phyloP scores from a whole-genome alignment of 2,797 vertebrate genomes.

The Mus spretus region DNA sequence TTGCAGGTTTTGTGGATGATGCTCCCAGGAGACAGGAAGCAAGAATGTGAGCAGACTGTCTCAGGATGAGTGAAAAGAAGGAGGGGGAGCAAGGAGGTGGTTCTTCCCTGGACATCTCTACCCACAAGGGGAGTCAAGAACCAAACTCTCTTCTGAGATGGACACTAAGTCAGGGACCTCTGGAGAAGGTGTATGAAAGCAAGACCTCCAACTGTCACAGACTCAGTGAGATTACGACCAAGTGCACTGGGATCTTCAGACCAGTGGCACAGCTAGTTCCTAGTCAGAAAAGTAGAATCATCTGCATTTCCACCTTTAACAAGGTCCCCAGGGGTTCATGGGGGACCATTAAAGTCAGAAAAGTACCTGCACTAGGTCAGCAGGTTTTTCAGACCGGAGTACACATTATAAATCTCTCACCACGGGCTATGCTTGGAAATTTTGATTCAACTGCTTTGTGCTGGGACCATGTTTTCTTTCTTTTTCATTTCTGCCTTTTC shows the following conservation, averaged over 20 bases:
- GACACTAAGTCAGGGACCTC: not conserved
- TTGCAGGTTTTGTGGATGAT: not conserved
- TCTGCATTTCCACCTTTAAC: conserved; percentile 43
- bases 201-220: not conserved
- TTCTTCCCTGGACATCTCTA: not conserved
- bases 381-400: not conserved
- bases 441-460: not conserved
- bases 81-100: not conserved
- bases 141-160: not conserved
- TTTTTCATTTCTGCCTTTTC: not conserved
- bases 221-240: not conserved
- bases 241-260: not conserved
- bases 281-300: conserved; percentile 36
- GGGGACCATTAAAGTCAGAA: conserved; percentile 32
- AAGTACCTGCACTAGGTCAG: not conserved
- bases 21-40: conserved; percentile 13
- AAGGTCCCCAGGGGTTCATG: conserved; percentile 26
- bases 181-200: not conserved
- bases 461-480: not conserved
- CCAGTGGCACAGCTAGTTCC: not conserved
- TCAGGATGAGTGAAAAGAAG: conserved; percentile 6
- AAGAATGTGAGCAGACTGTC: not conserved
- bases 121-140: not conserved
- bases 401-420: not conserved
- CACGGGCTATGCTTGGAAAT: not conserved